Evolutionary conservation across 2,797 vertebrate genomes (phyloP), one percentile per base, ranked within the genome.

Genomic region (Steatocranus sp.): DNA sequence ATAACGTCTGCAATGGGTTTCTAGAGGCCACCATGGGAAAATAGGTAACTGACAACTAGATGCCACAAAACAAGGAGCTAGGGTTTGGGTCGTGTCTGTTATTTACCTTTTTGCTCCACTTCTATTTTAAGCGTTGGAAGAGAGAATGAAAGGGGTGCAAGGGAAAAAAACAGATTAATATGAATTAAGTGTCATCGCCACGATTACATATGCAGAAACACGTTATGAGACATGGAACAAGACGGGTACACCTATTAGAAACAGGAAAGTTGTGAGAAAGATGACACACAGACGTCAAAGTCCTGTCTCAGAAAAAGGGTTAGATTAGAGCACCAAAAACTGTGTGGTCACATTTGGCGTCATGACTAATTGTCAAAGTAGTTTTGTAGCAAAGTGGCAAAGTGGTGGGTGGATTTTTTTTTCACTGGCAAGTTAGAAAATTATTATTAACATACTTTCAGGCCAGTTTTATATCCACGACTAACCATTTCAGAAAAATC

Each of bases 61-160:
- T 98, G 97, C 97, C 98, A 99, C 98, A 99, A 97, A 97, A 99
- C 97, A 98, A 97, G 97, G 97, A 98, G 97, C 98, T 98, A 97
- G 97, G 97, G 96, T 97, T 98, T 96, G 96, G 97, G 97, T 97
- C 95, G 97, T 97, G 95, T 97, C 97, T 95, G 93, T 98, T 98
- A 99, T 99, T 99, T 99, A 99, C 99, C 99, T 99, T 99, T 99
- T 99, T 99, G 99, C 96, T 99, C 99, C 98, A 99, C 99, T 99
- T 99, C 99, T 99, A 99, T 99, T 99, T 99, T 99, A 98, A 98
- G 99, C 98, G 98, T 99, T 97, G 97, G 98, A 97, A 98, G 98
- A 98, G 96, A 99, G 98, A 97, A 97, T 96, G 98, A 98, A 98
- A 97, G 97, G 96, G 96, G 97, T 98, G 97, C 96, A 97, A 98